Percentiles rank a stretch among this genome's conserved stretches.
Evolutionary conservation across 2,888 invertebrate genomes (phyloP).

Genomic region (Heliconius hortense): DNA sequence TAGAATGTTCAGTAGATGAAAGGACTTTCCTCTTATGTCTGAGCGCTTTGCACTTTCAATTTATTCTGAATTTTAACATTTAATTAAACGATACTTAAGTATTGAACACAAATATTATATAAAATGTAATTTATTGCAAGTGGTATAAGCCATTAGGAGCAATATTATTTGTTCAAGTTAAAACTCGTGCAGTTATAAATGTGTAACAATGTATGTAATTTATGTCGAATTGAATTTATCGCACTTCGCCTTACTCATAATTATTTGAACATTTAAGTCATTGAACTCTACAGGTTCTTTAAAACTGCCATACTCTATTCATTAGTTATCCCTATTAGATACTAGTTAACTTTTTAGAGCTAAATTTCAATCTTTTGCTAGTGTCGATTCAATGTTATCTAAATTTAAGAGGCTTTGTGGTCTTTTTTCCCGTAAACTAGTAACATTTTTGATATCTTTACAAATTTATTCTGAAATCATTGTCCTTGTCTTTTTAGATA

Average conservation of each 20-base stretch:
- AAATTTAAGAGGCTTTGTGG: constrained; percentile 38
- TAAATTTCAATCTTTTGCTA: constrained; percentile 24
- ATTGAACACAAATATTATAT: neutral
- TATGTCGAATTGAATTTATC: neutral
- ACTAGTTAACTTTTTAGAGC: constrained; percentile 24
- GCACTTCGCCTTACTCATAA: constrained; percentile 2
- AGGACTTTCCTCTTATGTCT: constrained; percentile 13
- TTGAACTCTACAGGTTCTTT: constrained; percentile 25
- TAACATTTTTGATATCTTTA: constrained; percentile 76
- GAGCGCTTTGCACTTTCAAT: neutral
- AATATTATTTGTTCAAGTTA: neutral
- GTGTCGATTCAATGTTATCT: constrained; percentile 16
- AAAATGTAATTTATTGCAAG: neutral
- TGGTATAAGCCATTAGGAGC: neutral
- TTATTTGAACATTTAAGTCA: neutral
- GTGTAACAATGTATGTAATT: neutral
- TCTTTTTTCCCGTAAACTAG: constrained; percentile 45
- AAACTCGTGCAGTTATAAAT: neutral
- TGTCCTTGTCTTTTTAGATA: constrained; percentile 70
- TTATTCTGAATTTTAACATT: neutral
- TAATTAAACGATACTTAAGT: neutral
- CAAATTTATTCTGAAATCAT: constrained; percentile 68
- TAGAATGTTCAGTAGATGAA: constrained; percentile 45
- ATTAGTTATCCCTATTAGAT: constrained; percentile 22
- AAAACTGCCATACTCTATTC: constrained; percentile 36